phyloP scores from a whole-genome alignment of 2,113 vertebrate genomes.

The Ariopsis seemanni region DNA sequence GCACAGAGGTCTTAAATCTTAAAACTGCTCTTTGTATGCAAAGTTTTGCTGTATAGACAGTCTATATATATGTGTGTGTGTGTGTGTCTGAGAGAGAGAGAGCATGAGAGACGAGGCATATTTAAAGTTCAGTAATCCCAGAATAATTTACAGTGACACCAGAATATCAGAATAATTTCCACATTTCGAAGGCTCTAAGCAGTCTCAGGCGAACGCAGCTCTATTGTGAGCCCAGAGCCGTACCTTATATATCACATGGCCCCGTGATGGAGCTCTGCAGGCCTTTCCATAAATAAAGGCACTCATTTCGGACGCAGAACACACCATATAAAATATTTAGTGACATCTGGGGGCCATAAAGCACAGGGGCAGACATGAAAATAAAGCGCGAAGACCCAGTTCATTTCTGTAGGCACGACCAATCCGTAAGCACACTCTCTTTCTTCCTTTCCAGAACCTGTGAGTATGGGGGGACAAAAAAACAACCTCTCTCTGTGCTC shows the following conservation, averaged over 20 bases:
- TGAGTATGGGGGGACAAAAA: not conserved
- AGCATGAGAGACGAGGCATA: not conserved
- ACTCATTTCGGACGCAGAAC: conserved; percentile 49
- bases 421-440: not conserved
- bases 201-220: conserved; percentile 6
- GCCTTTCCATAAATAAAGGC: conserved; percentile 67
- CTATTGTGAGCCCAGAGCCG: conserved; percentile 44
- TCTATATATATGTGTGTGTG: not conserved
- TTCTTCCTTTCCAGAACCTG: not conserved
- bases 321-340: conserved; percentile 72
- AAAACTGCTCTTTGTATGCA: conserved; percentile 46
- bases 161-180: conserved; percentile 44
- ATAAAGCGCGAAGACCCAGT: conserved; percentile 15
- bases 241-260: conserved; percentile 60
- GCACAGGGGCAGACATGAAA: conserved; percentile 35
- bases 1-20: conserved; percentile 32
- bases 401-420: conserved; percentile 52
- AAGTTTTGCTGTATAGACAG: conserved; percentile 36
- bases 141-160: too few species aligned
- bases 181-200: conserved; percentile 28
- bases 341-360: conserved; percentile 55
- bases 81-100: not conserved
- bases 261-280: conserved; percentile 55
- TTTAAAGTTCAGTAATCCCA: conserved; percentile 58
- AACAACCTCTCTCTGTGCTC: not conserved